A percentile compares a stretch with the other conserved stretches of the same genome.
These are phyloP conservation scores for Henricia sp. DNA, from an alignment of 53 echinoderm and acorn worm genomes.

Conservation along the genomic window DNA sequence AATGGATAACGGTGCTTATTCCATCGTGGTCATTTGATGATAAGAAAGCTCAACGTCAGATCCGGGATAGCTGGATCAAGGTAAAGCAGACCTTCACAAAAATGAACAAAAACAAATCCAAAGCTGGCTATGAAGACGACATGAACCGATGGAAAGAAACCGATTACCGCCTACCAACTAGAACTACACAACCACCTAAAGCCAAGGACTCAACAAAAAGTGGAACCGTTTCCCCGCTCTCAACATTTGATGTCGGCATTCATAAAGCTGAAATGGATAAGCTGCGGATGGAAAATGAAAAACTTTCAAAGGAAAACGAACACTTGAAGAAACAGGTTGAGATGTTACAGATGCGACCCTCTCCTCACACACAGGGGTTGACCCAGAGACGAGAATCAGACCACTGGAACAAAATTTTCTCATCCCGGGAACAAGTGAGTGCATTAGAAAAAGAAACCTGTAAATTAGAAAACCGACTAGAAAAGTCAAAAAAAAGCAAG, in stretches of 20 bases:
- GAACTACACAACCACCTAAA: conserved; percentile 35
- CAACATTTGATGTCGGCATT: conserved; percentile 20
- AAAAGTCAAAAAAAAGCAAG: neutral
- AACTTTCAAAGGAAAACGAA: conserved; percentile 21
- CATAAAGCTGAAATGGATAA: conserved; percentile 25
- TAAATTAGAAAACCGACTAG: conserved; percentile 12
- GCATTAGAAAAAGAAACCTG: conserved; percentile 10
- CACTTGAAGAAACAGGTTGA: conserved; percentile 28
- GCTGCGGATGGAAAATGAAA: conserved; percentile 21
- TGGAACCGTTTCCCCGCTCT: neutral
- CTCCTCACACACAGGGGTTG: conserved; percentile 9
- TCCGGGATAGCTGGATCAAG: conserved; percentile 50
- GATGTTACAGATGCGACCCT: conserved; percentile 12
- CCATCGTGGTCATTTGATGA: conserved; percentile 38
- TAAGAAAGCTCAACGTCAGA: conserved; percentile 30
- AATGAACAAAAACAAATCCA: conserved; percentile 25
- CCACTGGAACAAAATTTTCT: conserved; percentile 30
- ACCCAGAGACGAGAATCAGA: conserved; percentile 14
- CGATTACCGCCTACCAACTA: conserved; percentile 8
- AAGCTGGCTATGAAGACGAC: conserved; percentile 27
- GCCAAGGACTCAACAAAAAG: neutral
- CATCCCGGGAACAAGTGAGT: conserved; percentile 4
- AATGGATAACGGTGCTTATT: conserved; percentile 20
- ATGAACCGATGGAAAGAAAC: conserved; percentile 27
- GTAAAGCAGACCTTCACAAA: conserved; percentile 18